Evolutionary conservation across 2,888 invertebrate genomes (phyloP).

Genomic region (Polyommatus icarus): DNA sequence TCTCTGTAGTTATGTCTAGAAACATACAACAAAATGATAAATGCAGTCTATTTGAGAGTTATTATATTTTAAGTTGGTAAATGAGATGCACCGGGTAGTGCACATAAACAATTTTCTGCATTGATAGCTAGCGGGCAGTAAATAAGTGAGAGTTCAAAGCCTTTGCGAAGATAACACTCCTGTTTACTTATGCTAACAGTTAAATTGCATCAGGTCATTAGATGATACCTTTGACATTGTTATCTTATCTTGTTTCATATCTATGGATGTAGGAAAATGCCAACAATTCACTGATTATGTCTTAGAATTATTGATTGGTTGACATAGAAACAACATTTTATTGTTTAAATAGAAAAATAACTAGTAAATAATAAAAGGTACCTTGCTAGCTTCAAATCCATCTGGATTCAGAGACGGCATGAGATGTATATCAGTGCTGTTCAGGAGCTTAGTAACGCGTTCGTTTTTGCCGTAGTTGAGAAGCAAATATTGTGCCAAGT

Average conservation of each 20-base stretch:
- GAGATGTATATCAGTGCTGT: conserved; percentile 94
- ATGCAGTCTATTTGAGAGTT: no score
- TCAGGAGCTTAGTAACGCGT: conserved; percentile 87
- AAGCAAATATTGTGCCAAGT: conserved; percentile 91
- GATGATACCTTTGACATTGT: background rate
- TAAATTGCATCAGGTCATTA: background rate
- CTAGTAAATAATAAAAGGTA: conserved; percentile 57
- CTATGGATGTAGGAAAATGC: background rate
- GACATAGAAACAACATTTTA: background rate
- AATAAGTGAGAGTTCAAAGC: background rate
- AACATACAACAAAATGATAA: no score
- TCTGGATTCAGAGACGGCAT: conserved; percentile 99
- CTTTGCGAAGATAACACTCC: background rate
- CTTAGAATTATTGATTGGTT: background rate
- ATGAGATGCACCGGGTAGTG: no score
- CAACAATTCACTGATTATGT: background rate
- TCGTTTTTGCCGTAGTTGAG: conserved; percentile 85
- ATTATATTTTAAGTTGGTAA: no score
- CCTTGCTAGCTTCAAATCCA: conserved; percentile 93
- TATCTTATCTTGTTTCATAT: background rate
- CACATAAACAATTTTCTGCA: background rate
- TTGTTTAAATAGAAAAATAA: background rate
- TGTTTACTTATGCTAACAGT: background rate
- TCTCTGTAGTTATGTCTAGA: no score
- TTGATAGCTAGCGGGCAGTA: background rate